Base-by-base conservation (phyloP, 2,888 invertebrate genomes). In the Amblyjoppa proteus region DNA sequence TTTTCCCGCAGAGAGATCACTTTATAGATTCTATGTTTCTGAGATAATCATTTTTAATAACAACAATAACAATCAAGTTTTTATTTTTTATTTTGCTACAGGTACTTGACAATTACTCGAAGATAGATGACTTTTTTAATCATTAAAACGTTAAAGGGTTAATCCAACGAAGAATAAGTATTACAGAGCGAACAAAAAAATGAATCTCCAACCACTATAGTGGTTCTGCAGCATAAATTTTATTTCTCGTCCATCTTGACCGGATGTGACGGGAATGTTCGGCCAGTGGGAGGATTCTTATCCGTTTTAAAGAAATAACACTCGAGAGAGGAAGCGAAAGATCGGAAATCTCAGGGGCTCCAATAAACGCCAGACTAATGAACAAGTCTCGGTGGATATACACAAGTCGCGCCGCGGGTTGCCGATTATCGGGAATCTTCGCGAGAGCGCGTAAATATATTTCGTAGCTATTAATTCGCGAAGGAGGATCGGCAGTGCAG, bases 381-480 rank as follows among this genome's bases (percentile, higher is more conserved):
- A 85, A 85, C 79, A 70, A 85, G 83, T 76, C 77, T 75, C 56
- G 71, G 16, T 41, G 51, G 25, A 45, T 28, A 31, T 61, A 70
- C 53, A 34, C 13, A 70, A 71, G 25, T 28, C 58, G 68, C 61
- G 41, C 73, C 82, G 70, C 68, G 83, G 64, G 79, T n/a, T 61
- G 7, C 61, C 78, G 82, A 82, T 83, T 74, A 85, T 79, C 78
- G 70, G 45, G n/a, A 49, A 74, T 82, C 75, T 78, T 82, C 82
- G 85, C 86, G 90, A 89, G 87, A 88, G 89, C 87, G 87, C 87
- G 90, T 89, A 90, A 90, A 90, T 91, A 91, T 90, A 88, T 89
- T 84, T 87, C 83, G 87, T 85, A 87, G 90, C 90, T 88, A 90
- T 91, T 91, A 90, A 90, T 90, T 90, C 86, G 87, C 80, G 85